Percentiles rank a stretch among this genome's conserved stretches.
phyloP scores from a whole-genome alignment of 2,797 vertebrate species.

The Carapus acus region DNA sequence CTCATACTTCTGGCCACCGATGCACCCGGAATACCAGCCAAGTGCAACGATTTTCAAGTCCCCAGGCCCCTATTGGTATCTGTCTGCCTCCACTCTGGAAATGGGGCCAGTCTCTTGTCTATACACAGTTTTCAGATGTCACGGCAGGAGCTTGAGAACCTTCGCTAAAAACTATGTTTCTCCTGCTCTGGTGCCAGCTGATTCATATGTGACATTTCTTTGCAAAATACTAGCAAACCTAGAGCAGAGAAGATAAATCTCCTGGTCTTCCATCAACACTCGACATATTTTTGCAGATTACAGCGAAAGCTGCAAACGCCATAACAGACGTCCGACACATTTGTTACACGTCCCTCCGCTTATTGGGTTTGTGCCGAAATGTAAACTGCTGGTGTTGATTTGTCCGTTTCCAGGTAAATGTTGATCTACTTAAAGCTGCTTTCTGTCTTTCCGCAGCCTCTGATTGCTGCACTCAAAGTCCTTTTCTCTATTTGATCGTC shows the following conservation, averaged over 20 bases:
- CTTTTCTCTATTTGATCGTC: constrained; percentile 50
- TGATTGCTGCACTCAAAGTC: constrained; percentile 35
- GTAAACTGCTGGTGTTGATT: constrained; percentile 4
- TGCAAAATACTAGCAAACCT: neutral
- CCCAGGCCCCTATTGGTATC: constrained; percentile 60
- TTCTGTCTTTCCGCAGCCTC: neutral
- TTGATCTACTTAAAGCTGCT: neutral
- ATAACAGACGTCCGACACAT: neutral
- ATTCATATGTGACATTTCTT: neutral
- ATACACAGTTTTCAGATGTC: constrained; percentile 40
- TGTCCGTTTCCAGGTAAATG: constrained; percentile 25
- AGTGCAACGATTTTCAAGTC: constrained; percentile 64
- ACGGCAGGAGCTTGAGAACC: constrained; percentile 40
- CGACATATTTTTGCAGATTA: constrained; percentile 1
- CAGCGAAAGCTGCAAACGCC: neutral
- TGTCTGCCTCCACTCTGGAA: constrained; percentile 61
- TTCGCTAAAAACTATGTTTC: constrained; percentile 12
- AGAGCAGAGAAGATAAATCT: neutral
- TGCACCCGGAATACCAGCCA: constrained; percentile 71
- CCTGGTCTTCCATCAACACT: neutral
- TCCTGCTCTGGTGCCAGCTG: neutral
- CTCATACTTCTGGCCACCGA: constrained; percentile 60
- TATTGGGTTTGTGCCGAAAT: neutral
- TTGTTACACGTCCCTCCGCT: constrained; percentile 7
- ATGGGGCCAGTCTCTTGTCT: constrained; percentile 56